These are phyloP conservation scores for Probosciger aterrimus DNA, from an alignment of 2,113 vertebrate species.

Conservation along the genomic window DNA sequence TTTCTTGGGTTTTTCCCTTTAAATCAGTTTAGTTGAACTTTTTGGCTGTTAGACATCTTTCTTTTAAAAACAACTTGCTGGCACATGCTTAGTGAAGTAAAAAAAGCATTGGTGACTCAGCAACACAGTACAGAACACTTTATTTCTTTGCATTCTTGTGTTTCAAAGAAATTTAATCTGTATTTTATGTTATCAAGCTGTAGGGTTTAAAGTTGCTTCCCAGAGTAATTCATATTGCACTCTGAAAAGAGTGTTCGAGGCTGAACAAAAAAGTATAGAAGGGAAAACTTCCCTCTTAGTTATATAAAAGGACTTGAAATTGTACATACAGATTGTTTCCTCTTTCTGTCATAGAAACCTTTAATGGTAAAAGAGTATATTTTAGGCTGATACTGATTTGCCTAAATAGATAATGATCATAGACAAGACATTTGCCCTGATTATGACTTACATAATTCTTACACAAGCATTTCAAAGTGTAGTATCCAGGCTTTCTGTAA, in stretches of 20 bases:
- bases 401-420: not conserved
- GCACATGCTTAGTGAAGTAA: not conserved
- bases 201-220: not conserved
- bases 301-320: not conserved
- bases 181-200: not conserved
- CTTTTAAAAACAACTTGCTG: not conserved
- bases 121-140: not conserved
- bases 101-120: not conserved
- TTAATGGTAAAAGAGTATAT: not conserved
- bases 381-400: not conserved
- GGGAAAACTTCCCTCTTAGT: not conserved
- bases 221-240: not conserved
- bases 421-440: not conserved
- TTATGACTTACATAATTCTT: not conserved
- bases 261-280: not conserved
- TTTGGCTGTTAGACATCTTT: not conserved
- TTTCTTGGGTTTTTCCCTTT: not conserved
- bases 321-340: not conserved
- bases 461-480: not conserved
- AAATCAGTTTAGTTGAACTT: not conserved
- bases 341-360: not conserved
- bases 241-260: not conserved
- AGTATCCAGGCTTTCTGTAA: conserved; percentile 5
- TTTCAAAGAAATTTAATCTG: not conserved
- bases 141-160: not conserved